phyloP scores from a whole-genome alignment of 1,140 invertebrate species.

The Lutraria rhynchaena region DNA sequence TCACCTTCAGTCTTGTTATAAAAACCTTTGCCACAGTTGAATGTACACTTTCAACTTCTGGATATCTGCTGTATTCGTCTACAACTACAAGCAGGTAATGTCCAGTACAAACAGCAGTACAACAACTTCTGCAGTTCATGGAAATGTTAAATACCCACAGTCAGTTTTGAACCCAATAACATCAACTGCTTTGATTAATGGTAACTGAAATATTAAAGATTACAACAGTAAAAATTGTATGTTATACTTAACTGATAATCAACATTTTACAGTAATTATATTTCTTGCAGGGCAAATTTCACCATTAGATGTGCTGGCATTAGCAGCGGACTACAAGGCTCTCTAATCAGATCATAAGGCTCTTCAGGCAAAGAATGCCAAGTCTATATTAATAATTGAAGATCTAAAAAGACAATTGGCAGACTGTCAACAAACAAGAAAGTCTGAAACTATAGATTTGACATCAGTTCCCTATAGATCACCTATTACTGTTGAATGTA shows the following conservation, averaged over 20 bases:
- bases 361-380: background rate
- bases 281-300: background rate
- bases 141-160: background rate
- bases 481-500: slow-evolving; percentile 5
- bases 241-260: background rate
- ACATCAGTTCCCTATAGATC: background rate
- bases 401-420: background rate
- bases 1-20: slow-evolving; percentile 56
- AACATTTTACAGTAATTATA: background rate
- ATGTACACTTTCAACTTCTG: slow-evolving; percentile 64
- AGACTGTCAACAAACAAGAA: background rate
- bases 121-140: background rate
- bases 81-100: slow-evolving; percentile 70
- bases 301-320: slow-evolving; percentile 30
- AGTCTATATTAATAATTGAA: background rate
- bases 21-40: slow-evolving; percentile 60
- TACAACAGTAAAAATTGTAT: background rate
- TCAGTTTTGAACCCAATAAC: background rate
- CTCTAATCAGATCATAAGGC: background rate
- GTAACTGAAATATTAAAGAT: background rate
- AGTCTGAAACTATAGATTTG: background rate
- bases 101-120: slow-evolving; percentile 9
- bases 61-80: slow-evolving; percentile 70
- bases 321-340: slow-evolving; percentile 33
- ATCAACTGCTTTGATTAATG: slow-evolving; percentile 18